Conservation (phyloP, 2,113 vertebrate species). For the Phalacrocorax brasilianus region DNA sequence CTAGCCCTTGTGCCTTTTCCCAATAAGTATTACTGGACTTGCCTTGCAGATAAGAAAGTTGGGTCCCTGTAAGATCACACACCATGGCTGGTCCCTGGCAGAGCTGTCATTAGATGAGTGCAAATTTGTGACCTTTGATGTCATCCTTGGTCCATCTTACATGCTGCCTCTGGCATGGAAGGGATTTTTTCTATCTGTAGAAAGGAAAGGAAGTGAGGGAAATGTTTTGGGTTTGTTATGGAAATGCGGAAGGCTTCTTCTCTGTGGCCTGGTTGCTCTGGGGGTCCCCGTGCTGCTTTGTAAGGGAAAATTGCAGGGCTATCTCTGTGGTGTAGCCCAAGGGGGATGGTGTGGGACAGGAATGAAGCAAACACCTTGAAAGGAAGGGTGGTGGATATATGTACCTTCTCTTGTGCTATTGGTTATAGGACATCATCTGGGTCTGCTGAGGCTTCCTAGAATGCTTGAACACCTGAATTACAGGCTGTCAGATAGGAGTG, state of each 20-base stretch:
- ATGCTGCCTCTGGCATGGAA: neutral
- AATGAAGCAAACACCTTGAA: neutral
- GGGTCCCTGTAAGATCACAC: neutral
- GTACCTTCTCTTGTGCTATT: neutral
- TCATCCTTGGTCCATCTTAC: neutral
- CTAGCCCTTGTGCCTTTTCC: neutral
- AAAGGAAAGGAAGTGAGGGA: neutral
- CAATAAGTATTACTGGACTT: neutral
- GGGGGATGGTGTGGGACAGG: neutral
- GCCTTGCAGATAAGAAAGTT: neutral
- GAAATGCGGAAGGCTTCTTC: neutral
- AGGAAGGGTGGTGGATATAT: neutral
- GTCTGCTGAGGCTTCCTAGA: neutral
- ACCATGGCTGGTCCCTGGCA: neutral
- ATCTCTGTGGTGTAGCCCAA: neutral
- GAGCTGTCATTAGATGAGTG: neutral
- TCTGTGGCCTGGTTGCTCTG: neutral
- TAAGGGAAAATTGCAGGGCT: neutral
- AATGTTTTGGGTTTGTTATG: neutral
- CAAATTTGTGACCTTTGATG: neutral
- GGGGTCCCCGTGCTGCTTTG: neutral
- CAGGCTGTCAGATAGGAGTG: neutral
- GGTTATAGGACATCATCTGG: neutral
- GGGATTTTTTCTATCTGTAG: neutral
- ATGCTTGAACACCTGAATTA: neutral